phyloP scores from a whole-genome alignment of 2,888 invertebrate genomes.

The Malthinus flaveolus region DNA sequence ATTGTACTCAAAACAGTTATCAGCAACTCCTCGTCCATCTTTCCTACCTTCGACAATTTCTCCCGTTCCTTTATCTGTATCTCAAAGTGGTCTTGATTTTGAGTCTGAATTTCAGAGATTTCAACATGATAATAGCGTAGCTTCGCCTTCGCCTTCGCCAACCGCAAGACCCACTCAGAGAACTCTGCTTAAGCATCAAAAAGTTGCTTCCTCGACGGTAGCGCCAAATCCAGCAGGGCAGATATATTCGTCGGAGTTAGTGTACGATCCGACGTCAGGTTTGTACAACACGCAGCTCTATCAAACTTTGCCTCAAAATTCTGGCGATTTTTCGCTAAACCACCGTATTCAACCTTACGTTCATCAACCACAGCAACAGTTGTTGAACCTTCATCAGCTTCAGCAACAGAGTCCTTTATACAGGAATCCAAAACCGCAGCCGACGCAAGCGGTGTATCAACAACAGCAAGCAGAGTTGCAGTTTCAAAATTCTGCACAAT shows the following conservation, averaged over 20 bases:
- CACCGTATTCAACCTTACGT: slow-evolving; percentile 77
- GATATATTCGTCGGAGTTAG: slow-evolving; percentile 76
- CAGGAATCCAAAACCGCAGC: slow-evolving; percentile 46
- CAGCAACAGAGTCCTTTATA: slow-evolving; percentile 60
- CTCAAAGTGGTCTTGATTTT: slow-evolving; percentile 62
- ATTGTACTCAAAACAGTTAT: slow-evolving; percentile 48
- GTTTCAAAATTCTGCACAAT: slow-evolving; percentile 60
- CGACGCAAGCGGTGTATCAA: slow-evolving; percentile 47
- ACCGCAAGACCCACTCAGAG: slow-evolving; percentile 48
- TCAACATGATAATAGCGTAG: slow-evolving; percentile 67
- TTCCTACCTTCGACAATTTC: slow-evolving; percentile 44
- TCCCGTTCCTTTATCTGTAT: slow-evolving; percentile 40
- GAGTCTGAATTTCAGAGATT: slow-evolving; percentile 77
- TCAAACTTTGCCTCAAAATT: slow-evolving; percentile 74
- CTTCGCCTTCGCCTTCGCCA: slow-evolving; percentile 60
- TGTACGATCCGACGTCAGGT: slow-evolving; percentile 76
- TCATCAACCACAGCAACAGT: slow-evolving; percentile 57
- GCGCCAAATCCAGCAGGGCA: slow-evolving; percentile 58
- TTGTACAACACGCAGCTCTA: slow-evolving; percentile 79
- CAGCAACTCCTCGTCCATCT: slow-evolving; percentile 45
- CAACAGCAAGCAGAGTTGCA: slow-evolving; percentile 69
- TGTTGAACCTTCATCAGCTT: slow-evolving; percentile 63
- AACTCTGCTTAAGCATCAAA: slow-evolving; percentile 51
- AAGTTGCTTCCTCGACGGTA: slow-evolving; percentile 51
- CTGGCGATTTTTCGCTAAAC: slow-evolving; percentile 71